Evolutionary conservation across 2,113 vertebrate species (phyloP).

Genomic region (Phycodurus eques): DNA sequence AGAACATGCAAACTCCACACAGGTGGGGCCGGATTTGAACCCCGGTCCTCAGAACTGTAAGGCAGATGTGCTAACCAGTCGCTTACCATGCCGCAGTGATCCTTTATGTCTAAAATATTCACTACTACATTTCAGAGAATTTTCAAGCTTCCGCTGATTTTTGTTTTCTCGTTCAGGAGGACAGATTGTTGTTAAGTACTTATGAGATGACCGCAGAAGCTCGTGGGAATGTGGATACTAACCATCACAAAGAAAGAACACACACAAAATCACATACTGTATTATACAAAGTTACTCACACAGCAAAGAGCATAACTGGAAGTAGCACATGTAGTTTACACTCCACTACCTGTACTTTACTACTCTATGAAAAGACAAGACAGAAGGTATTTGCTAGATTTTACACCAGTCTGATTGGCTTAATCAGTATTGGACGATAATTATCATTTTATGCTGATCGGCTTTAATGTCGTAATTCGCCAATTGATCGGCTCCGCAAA

Average conservation of each 20-base stretch:
- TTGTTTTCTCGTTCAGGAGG: constrained; percentile 60
- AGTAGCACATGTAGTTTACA: constrained; percentile 31
- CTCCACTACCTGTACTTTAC: constrained; percentile 27
- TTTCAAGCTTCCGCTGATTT: constrained; percentile 64
- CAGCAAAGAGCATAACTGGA: constrained; percentile 17
- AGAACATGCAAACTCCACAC: too few relatives aligned
- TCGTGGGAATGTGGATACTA: constrained; percentile 45
- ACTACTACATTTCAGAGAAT: constrained; percentile 64
- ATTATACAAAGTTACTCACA: constrained; percentile 6
- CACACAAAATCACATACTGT: constrained; percentile 13
- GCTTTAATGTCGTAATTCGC: too few relatives aligned
- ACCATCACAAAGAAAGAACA: constrained; percentile 34
- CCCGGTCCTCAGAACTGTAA: too few relatives aligned
- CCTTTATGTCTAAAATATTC: constrained; percentile 61
- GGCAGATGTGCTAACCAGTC: too few relatives aligned
- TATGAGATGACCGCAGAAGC: constrained; percentile 43
- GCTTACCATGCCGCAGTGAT: too few relatives aligned
- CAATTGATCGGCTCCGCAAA: too few relatives aligned
- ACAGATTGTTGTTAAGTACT: constrained; percentile 65
- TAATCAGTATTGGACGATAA: too few relatives aligned
- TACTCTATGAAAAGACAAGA: constrained; percentile 43
- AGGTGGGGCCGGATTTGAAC: too few relatives aligned
- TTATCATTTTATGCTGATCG: too few relatives aligned
- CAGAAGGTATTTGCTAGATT: constrained; percentile 24
- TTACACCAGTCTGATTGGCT: too few relatives aligned